Evolutionary conservation across 1,140 invertebrate genomes (phyloP), one percentile per base, ranked within the genome.

Genomic region (Drosophila quadrilineata): DNA sequence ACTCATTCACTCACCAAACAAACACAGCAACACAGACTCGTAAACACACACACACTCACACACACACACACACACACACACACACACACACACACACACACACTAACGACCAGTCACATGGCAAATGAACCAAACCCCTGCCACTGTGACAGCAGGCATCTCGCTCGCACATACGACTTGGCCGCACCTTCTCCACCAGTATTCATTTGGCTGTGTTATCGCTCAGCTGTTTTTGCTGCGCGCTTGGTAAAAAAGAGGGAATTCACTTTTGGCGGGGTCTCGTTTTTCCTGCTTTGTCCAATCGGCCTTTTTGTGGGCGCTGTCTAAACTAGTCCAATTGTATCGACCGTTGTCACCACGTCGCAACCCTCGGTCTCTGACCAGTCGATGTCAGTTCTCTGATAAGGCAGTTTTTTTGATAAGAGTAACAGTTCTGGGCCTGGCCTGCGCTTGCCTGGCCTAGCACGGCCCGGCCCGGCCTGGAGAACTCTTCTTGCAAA

Each of bases 191-290:
- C 72, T 75, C 69, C 73, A 73, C 52, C 62, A 69, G 48, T 54
- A 33, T 41, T 24, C 40, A 82, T 64, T 82, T 60, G 59, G 58
- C 46, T 46, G 48, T 31, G 59, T 56, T 43, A 35, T 56, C 65
- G 28, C 14, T 36, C 17, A 16, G 22, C 74, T 77, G 10, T 21
- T 41, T 45, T 59, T 84, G 54, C 80, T 89, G 88, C 8, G 40
- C 49, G 67, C 88, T 77, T 89, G 77, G 71, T 88, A 77, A 88
- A 89, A 89, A 89, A 89, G 88, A 89, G 88, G 88, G 88, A 89
- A 89, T 88, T 89, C 80, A 89, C 87, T 89, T 89, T 89, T 89
- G 88, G 88, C 88, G 88, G 88, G 87, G 87, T 89, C 87, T 89
- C 71, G 80, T 89, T 89, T 88, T 89, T 86, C 75, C 79, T 85